phyloP scores from a whole-genome alignment of 2,797 vertebrate species.

The Cryptoprocta ferox region DNA sequence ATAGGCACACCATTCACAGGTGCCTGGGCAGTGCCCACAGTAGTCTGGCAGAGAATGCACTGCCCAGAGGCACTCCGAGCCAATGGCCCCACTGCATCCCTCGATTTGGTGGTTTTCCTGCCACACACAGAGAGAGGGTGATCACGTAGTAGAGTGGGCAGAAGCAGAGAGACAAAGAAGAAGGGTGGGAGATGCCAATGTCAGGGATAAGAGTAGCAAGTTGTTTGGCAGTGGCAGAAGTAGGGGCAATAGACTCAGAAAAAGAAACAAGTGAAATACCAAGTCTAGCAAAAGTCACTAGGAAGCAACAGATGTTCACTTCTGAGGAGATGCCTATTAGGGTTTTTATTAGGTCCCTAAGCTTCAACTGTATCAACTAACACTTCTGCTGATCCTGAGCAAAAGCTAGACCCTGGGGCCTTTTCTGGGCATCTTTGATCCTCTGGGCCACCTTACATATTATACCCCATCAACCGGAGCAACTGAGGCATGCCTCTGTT shows the following conservation, averaged over 20 bases:
- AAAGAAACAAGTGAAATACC: background rate
- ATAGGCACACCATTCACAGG: background rate
- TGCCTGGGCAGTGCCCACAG: no score
- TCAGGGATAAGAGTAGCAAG: background rate
- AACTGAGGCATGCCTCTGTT: background rate
- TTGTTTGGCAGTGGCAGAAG: background rate
- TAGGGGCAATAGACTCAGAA: background rate
- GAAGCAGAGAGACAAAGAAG: background rate
- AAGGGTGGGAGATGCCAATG: background rate
- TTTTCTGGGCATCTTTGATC: background rate
- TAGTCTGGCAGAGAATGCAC: background rate
- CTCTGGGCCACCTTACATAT: background rate
- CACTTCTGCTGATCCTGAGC: background rate
- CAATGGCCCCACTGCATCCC: background rate
- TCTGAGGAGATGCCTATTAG: background rate
- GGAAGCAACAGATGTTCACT: background rate
- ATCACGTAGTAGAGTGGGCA: background rate
- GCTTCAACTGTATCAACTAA: background rate
- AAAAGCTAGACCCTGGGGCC: background rate
- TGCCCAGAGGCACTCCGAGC: background rate
- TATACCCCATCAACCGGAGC: background rate
- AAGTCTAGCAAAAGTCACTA: background rate
- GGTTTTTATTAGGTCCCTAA: background rate
- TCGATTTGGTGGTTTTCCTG: background rate
- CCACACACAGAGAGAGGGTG: background rate